phyloP scores from a whole-genome alignment of 2,888 invertebrate genomes.

The Noctua pronuba region DNA sequence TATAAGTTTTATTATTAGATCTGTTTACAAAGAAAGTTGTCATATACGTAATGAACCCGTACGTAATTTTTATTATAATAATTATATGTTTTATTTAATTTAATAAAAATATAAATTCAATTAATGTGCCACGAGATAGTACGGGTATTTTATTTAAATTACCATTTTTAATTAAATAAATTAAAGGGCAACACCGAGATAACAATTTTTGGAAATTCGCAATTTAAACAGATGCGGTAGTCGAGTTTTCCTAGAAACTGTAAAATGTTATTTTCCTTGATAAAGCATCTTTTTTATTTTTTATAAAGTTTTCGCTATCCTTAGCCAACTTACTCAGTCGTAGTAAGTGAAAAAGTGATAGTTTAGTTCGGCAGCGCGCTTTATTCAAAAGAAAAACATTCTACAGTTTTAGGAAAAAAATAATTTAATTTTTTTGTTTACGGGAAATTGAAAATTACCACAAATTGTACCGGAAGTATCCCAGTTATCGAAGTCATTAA shows the following conservation, averaged over 20 bases:
- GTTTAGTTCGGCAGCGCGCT: constrained; percentile 64
- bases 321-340: constrained; percentile 76
- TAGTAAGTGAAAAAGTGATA: constrained; percentile 76
- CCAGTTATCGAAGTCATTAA: constrained; percentile 76
- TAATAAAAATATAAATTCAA: constrained; percentile 73
- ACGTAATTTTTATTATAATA: constrained; percentile 71
- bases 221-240: constrained; percentile 2
- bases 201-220: constrained; percentile 53
- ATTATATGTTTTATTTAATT: constrained; percentile 69
- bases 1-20: constrained; percentile 79
- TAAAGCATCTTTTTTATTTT: constrained; percentile 48
- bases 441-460: constrained; percentile 43
- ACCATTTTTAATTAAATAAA: constrained; percentile 70
- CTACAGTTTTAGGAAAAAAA: constrained; percentile 31
- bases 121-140: constrained; percentile 85
- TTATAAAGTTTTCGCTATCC: constrained; percentile 66
- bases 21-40: constrained; percentile 77
- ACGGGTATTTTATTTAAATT: constrained; percentile 85
- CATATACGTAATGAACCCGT: constrained; percentile 73
- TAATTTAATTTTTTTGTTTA: neutral
- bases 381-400: constrained; percentile 36
- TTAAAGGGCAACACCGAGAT: constrained; percentile 53
- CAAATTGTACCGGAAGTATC: constrained; percentile 60
- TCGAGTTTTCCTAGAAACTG: constrained; percentile 35
- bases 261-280: constrained; percentile 30